Base-by-base conservation (phyloP, 2,888 invertebrate genomes). In the Agriotes lineatus region DNA sequence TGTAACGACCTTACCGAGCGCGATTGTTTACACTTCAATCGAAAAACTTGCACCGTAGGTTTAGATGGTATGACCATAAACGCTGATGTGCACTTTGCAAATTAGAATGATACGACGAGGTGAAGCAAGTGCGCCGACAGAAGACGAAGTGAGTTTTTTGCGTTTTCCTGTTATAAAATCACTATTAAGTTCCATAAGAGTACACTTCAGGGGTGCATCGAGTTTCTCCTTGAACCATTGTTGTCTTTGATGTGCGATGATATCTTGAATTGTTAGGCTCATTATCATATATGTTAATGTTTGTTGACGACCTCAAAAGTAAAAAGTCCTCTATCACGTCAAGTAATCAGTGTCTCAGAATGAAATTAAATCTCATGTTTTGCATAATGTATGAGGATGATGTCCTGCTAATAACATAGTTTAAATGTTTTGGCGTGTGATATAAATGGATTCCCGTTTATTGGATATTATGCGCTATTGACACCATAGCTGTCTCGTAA, bases 231-330 rank as follows among this genome's bases (percentile, higher is more conserved):
- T 52, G 33, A 35, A 12, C 33, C 33, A 52, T 52, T 52, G 52
- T 52, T 52, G 52, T 52, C 52, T 48, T 25, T 12, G n/a, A 52
- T 33, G 52, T 18, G 16, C 16, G 52, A 52, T 52, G 52, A 52
- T 52, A 35, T 30, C 52, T 52, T 19, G 52, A 20, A 52, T 18
- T 33, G 16, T 52, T 14, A 48, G 33, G 12, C 33, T 33, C 33
- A 52, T 52, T 52, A 52, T 52, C 52, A 52, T 52, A 52, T 52
- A 52, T 52, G 52, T 52, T 52, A 52, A 52, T 52, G 16, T 52
- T 33, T 33, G 52, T 52, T 33, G 52, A 52, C 52, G 52, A 52
- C 33, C 52, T 33, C 33, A 19, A 35, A 12, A 1, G 25, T 16
- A 52, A 52, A 52, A 33, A 52, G 19, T n/a, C n/a, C 48, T 5